Conservation (phyloP, 2,113 vertebrate genomes). For the Hyaena hyaena region DNA sequence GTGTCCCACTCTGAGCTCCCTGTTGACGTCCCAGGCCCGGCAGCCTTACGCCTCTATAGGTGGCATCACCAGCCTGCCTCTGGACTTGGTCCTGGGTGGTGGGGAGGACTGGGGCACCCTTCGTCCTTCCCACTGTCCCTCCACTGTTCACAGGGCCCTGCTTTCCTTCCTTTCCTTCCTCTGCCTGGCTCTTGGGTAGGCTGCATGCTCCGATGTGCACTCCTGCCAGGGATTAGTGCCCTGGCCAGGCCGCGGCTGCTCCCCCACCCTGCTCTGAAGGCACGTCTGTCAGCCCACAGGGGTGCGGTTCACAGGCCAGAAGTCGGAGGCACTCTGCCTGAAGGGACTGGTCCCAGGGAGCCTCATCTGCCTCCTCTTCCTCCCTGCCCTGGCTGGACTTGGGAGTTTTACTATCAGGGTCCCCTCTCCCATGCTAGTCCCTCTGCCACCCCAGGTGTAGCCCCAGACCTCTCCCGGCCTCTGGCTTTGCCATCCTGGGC, state of each 20-base stretch:
- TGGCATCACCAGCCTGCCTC: not conserved
- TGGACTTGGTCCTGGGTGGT: not conserved
- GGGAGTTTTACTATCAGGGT: not conserved
- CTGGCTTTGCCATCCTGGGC: not conserved
- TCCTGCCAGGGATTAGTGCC: not conserved
- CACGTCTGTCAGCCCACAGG: conserved; percentile 42
- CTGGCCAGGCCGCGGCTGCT: not conserved
- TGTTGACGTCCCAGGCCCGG: not conserved
- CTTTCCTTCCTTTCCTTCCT: not conserved
- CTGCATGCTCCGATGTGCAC: not conserved
- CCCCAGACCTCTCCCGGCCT: not conserved
- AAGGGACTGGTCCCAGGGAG: not conserved
- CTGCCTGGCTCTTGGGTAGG: not conserved
- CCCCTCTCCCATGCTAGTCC: not conserved
- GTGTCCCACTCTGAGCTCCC: not conserved
- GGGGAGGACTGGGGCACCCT: not conserved
- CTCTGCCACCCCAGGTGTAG: not conserved
- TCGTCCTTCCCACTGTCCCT: not conserved
- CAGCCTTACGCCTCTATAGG: not conserved
- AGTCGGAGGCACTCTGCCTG: not conserved
- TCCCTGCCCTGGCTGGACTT: not conserved
- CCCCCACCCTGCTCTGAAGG: not conserved
- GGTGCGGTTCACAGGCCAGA: conserved; percentile 4
- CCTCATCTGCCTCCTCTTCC: not conserved
- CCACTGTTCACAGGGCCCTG: not conserved